Base-by-base conservation (phyloP, 2,797 vertebrate genomes). In the Hozukius guyotensis region DNA sequence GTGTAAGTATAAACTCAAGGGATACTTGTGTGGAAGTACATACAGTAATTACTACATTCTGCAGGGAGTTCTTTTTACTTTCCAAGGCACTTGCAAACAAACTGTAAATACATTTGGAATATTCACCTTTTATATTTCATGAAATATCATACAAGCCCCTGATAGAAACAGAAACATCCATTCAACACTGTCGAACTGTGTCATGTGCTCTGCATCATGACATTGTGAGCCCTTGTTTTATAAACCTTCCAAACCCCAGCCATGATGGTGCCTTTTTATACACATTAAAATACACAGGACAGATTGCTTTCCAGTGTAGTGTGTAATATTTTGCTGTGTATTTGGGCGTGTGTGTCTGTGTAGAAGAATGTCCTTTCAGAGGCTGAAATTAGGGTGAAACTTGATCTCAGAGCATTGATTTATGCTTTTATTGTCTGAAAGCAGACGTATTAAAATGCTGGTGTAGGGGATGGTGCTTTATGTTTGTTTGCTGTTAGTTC, bases 361-460 rank as follows among this genome's bases (percentile, higher is more conserved):
- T 34, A 5, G 29, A 12, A n/a, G 2, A 66, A 70, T 25, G 56
- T 70, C 38, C 6, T 64, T 25, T 62, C 24, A 69, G 16, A 18
- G 27, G 24, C 13, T 77, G 6, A 80, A 74, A 80, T 68, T 31
- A 65, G n/a, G 6, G 2, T 36, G n/a, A 78, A 76, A 72, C 22
- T 10, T 38, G 5, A 62, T 53, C 52, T 60, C 5, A 12, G n/a
- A 61, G 42, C 46, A 56, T 57, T 72, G 52, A 78, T 76, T 81
- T 29, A 61, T 14, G 24, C 14, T 59, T 78, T 16, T 64, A 64
- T 63, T 76, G 53, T 61, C 71, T 62, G 18, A 18, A 63, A 72
- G 6, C 20, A 34, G 24, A 66, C 6, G 0, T 42, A 20, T 75
- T 79, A 34, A 61, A 72, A 32, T 27, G 60, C 12, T 61, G 11